Percentiles rank a stretch among this genome's conserved stretches.
Evolutionary conservation across 2,888 invertebrate species (phyloP).

Genomic region (Synanthedon andrenaeformis): DNA sequence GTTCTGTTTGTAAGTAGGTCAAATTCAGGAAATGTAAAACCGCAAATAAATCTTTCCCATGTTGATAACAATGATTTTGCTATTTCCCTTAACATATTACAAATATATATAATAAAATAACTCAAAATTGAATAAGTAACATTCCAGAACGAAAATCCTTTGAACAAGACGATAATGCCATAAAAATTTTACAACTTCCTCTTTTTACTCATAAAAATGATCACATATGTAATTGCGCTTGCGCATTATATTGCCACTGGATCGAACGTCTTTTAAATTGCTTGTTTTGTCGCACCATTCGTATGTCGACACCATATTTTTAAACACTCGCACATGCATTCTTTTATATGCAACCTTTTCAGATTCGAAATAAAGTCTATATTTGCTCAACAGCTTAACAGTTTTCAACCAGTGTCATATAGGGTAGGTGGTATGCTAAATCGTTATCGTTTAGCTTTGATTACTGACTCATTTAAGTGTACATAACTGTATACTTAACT

Average conservation of each 20-base stretch:
- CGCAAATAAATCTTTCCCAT: constrained; percentile 43
- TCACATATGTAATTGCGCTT: constrained; percentile 18
- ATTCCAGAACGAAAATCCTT: not conserved
- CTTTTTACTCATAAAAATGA: constrained; percentile 12
- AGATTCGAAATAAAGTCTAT: no score
- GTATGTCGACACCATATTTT: no score
- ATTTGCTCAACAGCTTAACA: no score
- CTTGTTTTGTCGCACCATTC: not conserved
- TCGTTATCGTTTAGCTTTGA: no score
- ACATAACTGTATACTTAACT: no score
- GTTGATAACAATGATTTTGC: not conserved
- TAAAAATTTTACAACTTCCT: constrained; percentile 12
- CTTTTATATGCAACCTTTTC: no score
- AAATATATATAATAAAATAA: not conserved
- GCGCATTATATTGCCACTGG: constrained; percentile 16
- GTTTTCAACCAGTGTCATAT: no score
- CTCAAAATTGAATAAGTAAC: no score
- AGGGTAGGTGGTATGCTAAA: no score
- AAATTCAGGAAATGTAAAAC: constrained; percentile 53
- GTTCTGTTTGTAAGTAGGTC: constrained; percentile 30
- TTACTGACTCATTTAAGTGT: no score
- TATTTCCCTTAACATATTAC: not conserved
- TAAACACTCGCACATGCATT: no score
- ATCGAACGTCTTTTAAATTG: not conserved
- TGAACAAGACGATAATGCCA: not conserved